These are phyloP conservation scores for Theropithecus gelada DNA, from an alignment of 2,113 vertebrate species.

Conservation along the genomic window DNA sequence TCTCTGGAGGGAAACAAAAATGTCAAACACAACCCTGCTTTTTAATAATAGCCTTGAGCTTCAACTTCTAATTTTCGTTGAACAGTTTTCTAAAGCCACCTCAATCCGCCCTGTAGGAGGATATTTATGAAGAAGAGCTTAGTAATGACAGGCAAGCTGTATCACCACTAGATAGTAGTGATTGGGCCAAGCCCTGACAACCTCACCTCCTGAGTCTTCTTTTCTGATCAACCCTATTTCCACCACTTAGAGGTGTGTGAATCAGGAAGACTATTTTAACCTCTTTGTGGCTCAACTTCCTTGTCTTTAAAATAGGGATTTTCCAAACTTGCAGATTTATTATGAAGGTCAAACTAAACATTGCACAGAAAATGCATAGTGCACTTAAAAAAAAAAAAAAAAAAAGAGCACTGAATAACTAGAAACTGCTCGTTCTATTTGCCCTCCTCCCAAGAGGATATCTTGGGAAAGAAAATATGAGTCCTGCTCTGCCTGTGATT, in stretches of 20 bases:
- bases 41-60: background rate
- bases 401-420: background rate
- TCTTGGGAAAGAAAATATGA: background rate
- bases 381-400: background rate
- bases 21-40: background rate
- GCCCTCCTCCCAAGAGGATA: background rate
- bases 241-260: background rate
- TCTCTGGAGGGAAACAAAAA: constrained; percentile 20
- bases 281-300: background rate
- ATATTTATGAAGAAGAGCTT: background rate
- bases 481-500: background rate
- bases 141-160: background rate
- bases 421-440: background rate
- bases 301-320: background rate
- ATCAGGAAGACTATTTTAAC: background rate
- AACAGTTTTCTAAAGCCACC: background rate
- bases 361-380: background rate
- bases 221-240: background rate
- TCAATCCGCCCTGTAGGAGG: rapidly evolving
- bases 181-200: background rate
- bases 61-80: background rate
- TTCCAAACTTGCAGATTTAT: background rate
- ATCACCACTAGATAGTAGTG: too few relatives aligned
- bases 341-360: background rate
- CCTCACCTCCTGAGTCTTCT: background rate